Percentiles rank a stretch among this genome's conserved stretches.
phyloP scores from a whole-genome alignment of 2,113 vertebrate species.

The Pedionomus torquatus region DNA sequence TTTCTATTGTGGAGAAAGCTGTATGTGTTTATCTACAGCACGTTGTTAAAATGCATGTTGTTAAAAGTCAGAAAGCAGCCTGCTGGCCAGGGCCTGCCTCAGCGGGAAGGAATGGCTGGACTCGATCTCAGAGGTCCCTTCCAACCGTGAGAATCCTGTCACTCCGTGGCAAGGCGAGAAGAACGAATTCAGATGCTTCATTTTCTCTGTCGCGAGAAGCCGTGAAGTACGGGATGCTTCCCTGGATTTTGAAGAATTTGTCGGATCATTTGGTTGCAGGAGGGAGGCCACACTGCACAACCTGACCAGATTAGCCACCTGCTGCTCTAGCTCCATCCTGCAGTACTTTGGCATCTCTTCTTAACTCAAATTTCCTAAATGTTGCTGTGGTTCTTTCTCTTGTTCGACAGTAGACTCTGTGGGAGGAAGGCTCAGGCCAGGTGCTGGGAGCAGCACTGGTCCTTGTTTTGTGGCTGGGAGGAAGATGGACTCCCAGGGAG shows the following conservation, averaged over 20 bases:
- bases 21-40: not conserved
- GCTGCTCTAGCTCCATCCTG: not conserved
- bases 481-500: not conserved
- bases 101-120: not conserved
- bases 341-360: not conserved
- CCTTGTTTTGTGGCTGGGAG: not conserved
- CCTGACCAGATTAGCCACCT: not conserved
- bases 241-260: not conserved
- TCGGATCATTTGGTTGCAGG: not conserved
- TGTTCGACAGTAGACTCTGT: not conserved
- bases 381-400: not conserved
- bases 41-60: not conserved
- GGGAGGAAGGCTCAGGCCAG: not conserved
- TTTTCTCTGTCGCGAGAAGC: not conserved
- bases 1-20: not conserved
- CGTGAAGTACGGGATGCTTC: not conserved
- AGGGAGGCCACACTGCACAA: not conserved
- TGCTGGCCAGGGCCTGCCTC: not conserved
- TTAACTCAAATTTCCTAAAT: not conserved
- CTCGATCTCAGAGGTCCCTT: too few relatives aligned
- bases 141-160: too few relatives aligned
- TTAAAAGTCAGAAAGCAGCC: not conserved
- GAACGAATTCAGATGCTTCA: not conserved
- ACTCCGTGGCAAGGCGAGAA: not conserved
- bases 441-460: not conserved